A percentile compares a stretch with the other conserved stretches of the same genome.
These are phyloP conservation scores for Lithobates sylvaticus DNA, from an alignment of 2,797 vertebrate genomes.

Conservation along the genomic window DNA sequence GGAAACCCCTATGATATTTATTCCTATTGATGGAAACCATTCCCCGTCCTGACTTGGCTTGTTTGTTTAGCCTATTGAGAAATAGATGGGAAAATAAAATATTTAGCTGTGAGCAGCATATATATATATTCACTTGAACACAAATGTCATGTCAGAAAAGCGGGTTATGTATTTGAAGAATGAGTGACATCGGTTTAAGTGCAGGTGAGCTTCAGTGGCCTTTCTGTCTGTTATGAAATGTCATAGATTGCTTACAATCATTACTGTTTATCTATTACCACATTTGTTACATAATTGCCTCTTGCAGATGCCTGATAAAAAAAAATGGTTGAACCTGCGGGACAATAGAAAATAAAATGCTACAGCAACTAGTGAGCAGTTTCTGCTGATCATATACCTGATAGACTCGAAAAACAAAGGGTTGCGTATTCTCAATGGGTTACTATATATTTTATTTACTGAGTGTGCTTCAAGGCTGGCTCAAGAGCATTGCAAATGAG, in stretches of 20 bases:
- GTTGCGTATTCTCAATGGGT: too few species aligned
- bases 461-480: too few species aligned
- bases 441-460: too few species aligned
- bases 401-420: too few species aligned
- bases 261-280: neutral
- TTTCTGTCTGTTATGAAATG: neutral
- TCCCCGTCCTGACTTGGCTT: neutral
- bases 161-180: neutral
- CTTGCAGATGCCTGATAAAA: neutral
- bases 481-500: too few species aligned
- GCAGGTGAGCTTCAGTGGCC: neutral
- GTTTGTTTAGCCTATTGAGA: neutral
- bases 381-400: too few species aligned
- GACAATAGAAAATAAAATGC: neutral
- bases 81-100: neutral
- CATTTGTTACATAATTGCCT: neutral
- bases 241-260: neutral
- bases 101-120: neutral
- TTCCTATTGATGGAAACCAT: neutral
- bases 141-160: slow-evolving; percentile 9
- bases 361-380: too few species aligned
- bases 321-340: neutral
- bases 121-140: neutral
- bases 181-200: neutral
- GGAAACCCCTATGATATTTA: slow-evolving; percentile 1